Base-by-base conservation (phyloP, 35 echinoderm and acorn worm species). In the Hemicentrotus pulcherrimus region DNA sequence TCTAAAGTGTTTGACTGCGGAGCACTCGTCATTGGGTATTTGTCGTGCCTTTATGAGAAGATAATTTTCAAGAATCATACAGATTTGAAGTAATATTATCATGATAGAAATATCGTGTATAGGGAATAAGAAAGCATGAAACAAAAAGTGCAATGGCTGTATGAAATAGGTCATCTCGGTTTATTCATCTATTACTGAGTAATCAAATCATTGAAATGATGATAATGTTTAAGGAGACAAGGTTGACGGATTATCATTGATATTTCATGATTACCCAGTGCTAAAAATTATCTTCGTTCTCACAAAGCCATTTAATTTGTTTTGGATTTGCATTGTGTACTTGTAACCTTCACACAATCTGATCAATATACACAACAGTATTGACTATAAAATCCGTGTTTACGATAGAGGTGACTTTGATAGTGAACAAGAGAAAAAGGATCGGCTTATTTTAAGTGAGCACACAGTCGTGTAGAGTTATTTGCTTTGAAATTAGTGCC, bases 401-500 rank as follows among this genome's bases (percentile, higher is more conserved):
- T 78, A 78, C 65, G 65, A 78, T 78, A 78, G 18, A 22, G 19
- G 19, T 78, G 65, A 18, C 65, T 78, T 78, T 78, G 65, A 78
- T 4, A n/a, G 28, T 7, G 65, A 78, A 78, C 65, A 78, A 78
- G 9, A 55, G 50, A 55, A 52, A 55, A 55, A 15, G 28, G 22
- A 78, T 78, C 65, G 65, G 65, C 65, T 78, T 78, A 14, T 59
- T 78, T 28, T 22, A 28, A 22, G 65, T 78, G 65, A 30, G 65
- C 22, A 78, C 65, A 78, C 28, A 78, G 13, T 47, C 88, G 6
- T 90, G 88, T 47, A 90, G 88, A 90, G 88, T 93, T 93, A 93
- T 93, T 93, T 93, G 91, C 91, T 93, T 93, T 93, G 28, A 93
- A 93, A 93, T 93, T 93, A 93, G 91, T 58, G 91, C n/a, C 46